phyloP scores from a whole-genome alignment of 2,888 invertebrate species.

The Andrena bicolor region DNA sequence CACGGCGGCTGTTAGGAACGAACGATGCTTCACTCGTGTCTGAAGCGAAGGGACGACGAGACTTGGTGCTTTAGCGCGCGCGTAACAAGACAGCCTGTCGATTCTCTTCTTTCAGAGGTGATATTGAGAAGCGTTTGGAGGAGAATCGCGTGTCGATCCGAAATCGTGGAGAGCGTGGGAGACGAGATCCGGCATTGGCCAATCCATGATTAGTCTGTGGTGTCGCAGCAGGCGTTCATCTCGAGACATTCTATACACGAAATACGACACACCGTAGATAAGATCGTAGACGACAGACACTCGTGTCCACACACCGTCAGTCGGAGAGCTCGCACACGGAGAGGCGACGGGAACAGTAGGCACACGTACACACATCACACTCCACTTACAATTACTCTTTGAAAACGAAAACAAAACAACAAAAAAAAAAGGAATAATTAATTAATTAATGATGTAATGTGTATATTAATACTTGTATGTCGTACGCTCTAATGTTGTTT shows the following conservation, averaged over 20 bases:
- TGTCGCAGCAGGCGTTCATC: constrained; percentile 74
- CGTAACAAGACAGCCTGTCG: too few species aligned
- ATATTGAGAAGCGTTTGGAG: neutral
- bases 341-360: constrained; percentile 58
- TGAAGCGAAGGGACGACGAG: neutral
- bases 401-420: constrained; percentile 64
- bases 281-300: constrained; percentile 41
- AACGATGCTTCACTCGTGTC: neutral
- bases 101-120: too few species aligned
- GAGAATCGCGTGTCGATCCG: constrained; percentile 3
- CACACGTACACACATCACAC: constrained; percentile 54
- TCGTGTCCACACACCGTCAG: constrained; percentile 37
- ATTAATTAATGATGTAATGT: constrained; percentile 77
- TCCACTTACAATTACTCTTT: constrained; percentile 66
- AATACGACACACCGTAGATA: constrained; percentile 73
- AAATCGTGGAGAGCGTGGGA: neutral
- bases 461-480: constrained; percentile 84
- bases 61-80: too few species aligned
- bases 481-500: constrained; percentile 85
- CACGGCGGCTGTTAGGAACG: neutral
- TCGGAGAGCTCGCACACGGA: constrained; percentile 26
- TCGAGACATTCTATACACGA: constrained; percentile 74
- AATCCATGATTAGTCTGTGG: constrained; percentile 75
- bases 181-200: constrained; percentile 60
- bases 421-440: constrained; percentile 64